A percentile compares a stretch with the other conserved stretches of the same genome.
Evolutionary conservation across 2,888 invertebrate species (phyloP).

Genomic region (Hipparchia sbordonii): DNA sequence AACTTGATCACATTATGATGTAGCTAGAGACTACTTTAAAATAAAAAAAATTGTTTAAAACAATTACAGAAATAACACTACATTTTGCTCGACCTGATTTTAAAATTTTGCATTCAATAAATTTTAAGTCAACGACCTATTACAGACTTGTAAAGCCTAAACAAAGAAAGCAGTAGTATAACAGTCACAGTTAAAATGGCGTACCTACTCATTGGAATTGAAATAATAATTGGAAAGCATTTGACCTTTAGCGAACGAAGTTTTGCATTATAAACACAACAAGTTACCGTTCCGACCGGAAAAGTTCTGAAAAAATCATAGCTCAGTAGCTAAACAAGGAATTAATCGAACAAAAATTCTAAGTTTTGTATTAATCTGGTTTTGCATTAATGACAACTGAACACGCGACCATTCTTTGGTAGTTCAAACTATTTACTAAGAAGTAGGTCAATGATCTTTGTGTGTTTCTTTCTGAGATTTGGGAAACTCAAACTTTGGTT

Average conservation of each 20-base stretch:
- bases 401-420: conserved; percentile 36
- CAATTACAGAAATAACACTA: too few species aligned
- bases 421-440: conserved; percentile 32
- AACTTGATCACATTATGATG: too few species aligned
- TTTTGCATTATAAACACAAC: conserved; percentile 17
- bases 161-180: conserved; percentile 10
- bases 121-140: conserved; percentile 4
- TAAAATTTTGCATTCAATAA: neutral
- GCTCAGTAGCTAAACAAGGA: conserved; percentile 22
- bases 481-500: neutral
- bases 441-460: conserved; percentile 40
- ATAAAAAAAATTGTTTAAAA: too few species aligned
- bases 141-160: conserved; percentile 8
- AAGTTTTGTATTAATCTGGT: conserved; percentile 35
- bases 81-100: neutral
- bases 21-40: too few species aligned
- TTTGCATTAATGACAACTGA: conserved; percentile 32
- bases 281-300: conserved; percentile 13
- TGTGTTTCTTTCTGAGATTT: conserved; percentile 24
- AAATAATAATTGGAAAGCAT: conserved; percentile 15
- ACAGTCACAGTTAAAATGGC: conserved; percentile 5
- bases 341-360: conserved; percentile 35
- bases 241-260: conserved; percentile 17
- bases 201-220: conserved; percentile 8
- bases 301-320: conserved; percentile 25